Base-by-base conservation (phyloP, 2,797 vertebrate genomes). In the Falco columbarius region DNA sequence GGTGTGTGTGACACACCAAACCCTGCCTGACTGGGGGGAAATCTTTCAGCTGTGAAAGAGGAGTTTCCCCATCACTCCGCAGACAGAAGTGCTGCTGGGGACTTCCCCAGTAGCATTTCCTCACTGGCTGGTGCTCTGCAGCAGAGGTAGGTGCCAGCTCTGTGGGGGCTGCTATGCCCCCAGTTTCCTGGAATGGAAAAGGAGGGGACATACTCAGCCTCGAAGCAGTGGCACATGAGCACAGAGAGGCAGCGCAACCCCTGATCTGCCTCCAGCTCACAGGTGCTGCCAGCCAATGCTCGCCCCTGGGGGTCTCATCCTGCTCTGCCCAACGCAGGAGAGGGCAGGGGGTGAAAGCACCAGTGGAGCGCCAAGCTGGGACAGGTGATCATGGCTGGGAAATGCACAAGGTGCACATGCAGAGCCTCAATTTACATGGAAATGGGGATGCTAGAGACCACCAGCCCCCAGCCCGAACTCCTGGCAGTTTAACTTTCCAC, bases 191-290 rank as follows among this genome's bases (percentile, higher is more conserved):
- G 94, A 55, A 61, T 11, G 86, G 80, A 62, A 82, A 73, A 36
- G 1, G 63, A 59, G 63, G 0, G 3, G 79, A 62, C 51, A 49
- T 51, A 55, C 30, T 79, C 71, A 42, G 55, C 22, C 26, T 40
- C 6, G 1, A 49, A 63, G 66, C 52, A 24, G 56, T 9, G 6
- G 44, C 4, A 16, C 1, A 0, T 0, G 17, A 56, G 52, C 73
- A 34, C 0, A 1, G 46, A 56, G 58, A 65, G 36, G 49, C 71
- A 85, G 49, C 75, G 51, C 24, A 16, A 46, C 1, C 36, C 63
- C 74, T n/a, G 13, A 32, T 3, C 30, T 20, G 14, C 7, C 77
- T 68, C 56, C 83, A 52, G 72, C 80, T 68, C 66, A 32, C 0
- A 0, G 47, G 17, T 21, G 72, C 76, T 92, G 68, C 38, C 56